Percentiles rank a stretch among this genome's conserved stretches.
These are phyloP conservation scores for Aleiodes sp. DNA, from an alignment of 1,140 invertebrate species.

Conservation along the genomic window DNA sequence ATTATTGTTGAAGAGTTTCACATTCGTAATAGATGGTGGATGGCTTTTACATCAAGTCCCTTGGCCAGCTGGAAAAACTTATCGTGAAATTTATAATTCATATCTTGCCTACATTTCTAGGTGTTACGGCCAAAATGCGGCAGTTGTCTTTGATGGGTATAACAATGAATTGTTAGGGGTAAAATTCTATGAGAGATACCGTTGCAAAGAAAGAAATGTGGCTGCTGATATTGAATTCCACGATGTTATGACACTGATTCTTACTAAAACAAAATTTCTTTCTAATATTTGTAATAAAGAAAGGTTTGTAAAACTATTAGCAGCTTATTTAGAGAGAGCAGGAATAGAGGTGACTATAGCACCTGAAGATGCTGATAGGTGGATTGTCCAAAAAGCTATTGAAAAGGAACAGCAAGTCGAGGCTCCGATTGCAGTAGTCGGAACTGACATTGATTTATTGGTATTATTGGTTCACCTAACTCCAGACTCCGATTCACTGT, in stretches of 20 bases:
- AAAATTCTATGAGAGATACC: conserved; percentile 32
- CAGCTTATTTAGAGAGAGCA: conserved; percentile 6
- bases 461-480: neutral
- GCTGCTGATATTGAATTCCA: conserved; percentile 25
- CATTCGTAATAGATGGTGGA: conserved; percentile 35
- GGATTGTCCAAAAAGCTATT: conserved; percentile 23
- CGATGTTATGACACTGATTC: neutral
- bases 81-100: too few relatives aligned
- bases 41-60: too few relatives aligned
- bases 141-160: conserved; percentile 31
- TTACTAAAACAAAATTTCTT: conserved; percentile 17
- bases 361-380: conserved; percentile 6
- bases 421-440: neutral
- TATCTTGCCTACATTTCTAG: neutral
- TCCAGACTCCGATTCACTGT: neutral
- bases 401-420: neutral
- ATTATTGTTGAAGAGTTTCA: conserved; percentile 4
- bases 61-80: too few relatives aligned
- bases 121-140: conserved; percentile 9
- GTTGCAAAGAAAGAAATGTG: conserved; percentile 8
- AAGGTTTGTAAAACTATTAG: conserved; percentile 28
- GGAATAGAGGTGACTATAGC: neutral
- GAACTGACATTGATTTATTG: neutral
- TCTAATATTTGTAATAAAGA: conserved; percentile 20
- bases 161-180: conserved; percentile 15